Evolutionary conservation across 2,797 vertebrate species (phyloP).

Genomic region (Garrulus glandarius): DNA sequence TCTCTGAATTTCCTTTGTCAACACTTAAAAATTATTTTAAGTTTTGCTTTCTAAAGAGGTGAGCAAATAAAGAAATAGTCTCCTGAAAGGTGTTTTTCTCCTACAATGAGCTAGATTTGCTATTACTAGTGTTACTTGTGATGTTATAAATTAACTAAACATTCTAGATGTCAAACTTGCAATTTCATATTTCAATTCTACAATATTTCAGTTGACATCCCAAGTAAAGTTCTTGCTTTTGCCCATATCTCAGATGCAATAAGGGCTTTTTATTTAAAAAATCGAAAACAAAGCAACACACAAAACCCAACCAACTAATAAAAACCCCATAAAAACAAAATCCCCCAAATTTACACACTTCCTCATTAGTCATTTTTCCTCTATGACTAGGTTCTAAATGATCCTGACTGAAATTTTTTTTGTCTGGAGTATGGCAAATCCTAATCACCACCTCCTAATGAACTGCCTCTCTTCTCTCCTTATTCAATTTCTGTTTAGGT

Average conservation of each 20-base stretch:
- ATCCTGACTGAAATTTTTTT: background rate
- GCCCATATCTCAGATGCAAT: background rate
- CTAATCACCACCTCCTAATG: background rate
- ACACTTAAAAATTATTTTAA: background rate
- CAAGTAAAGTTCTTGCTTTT: background rate
- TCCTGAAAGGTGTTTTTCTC: background rate
- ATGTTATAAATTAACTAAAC: background rate
- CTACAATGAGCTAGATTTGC: background rate
- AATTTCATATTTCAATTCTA: background rate
- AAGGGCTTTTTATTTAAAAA: background rate
- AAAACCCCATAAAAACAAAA: background rate
- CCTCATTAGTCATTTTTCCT: background rate
- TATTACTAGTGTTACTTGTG: background rate
- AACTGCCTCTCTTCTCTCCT: background rate
- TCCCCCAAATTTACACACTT: background rate
- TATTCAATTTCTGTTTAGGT: background rate
- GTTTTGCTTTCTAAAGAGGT: background rate
- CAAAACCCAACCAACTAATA: background rate
- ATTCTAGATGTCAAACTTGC: background rate
- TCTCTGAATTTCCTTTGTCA: background rate
- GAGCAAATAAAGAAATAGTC: background rate
- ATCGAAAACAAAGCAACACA: background rate
- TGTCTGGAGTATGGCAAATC: background rate
- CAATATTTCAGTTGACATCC: background rate
- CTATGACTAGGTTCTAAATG: background rate